A percentile compares a stretch with the other conserved stretches of the same genome.
phyloP scores from a whole-genome alignment of 1,140 invertebrate species.

The Aphis craccivora region DNA sequence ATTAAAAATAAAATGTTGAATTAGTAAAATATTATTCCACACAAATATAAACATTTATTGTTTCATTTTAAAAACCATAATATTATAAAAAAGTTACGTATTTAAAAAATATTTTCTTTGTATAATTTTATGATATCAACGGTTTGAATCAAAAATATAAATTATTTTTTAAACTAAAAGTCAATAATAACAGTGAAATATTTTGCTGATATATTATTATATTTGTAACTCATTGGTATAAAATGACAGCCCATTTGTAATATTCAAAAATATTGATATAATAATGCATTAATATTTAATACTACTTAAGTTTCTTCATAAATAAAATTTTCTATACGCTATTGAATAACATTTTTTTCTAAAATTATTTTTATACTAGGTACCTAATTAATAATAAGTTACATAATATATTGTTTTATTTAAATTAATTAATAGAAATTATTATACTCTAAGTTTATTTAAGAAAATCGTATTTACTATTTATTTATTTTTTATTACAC shows the following conservation, averaged over 20 bases:
- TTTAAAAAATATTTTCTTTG: background rate
- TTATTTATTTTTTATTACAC: too few relatives aligned
- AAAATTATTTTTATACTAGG: background rate
- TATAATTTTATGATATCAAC: background rate
- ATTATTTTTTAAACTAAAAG: background rate
- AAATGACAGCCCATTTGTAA: too few relatives aligned
- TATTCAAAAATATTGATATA: too few relatives aligned
- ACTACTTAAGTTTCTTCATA: too few relatives aligned
- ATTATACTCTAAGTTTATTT: background rate
- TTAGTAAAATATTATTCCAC: background rate
- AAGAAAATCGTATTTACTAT: background rate
- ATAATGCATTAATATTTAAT: too few relatives aligned
- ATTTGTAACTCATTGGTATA: background rate
- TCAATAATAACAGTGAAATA: background rate
- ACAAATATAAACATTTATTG: background rate
- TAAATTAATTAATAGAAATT: background rate
- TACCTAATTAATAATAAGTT: background rate
- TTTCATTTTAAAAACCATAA: background rate
- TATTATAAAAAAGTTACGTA: background rate
- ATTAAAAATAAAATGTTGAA: background rate
- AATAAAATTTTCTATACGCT: too few relatives aligned
- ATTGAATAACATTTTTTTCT: background rate
- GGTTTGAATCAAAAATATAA: background rate
- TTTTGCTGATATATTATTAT: background rate
- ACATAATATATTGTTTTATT: background rate